These are phyloP conservation scores for Trissolcus brochymenae DNA, from an alignment of 2,888 invertebrate species.

Conservation along the genomic window DNA sequence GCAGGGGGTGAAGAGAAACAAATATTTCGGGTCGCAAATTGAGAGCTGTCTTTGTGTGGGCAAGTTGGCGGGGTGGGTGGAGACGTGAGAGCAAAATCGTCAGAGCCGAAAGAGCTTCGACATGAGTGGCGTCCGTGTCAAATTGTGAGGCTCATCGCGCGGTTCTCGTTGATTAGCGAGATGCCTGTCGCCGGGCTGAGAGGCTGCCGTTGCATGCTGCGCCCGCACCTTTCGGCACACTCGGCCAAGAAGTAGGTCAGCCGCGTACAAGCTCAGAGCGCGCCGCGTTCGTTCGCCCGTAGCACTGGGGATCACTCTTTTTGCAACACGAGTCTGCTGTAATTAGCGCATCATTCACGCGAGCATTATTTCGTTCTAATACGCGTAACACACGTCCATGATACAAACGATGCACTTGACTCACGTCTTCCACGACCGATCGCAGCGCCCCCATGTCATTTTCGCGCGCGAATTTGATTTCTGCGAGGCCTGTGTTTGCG, in stretches of 20 bases:
- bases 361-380: slow-evolving; percentile 65
- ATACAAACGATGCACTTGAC: slow-evolving; percentile 70
- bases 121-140: slow-evolving; percentile 16
- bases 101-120: not conserved
- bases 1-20: not conserved
- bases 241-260: slow-evolving; percentile 41
- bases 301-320: slow-evolving; percentile 12
- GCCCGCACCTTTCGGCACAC: slow-evolving; percentile 11
- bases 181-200: slow-evolving; percentile 31
- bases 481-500: not conserved
- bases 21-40: not conserved
- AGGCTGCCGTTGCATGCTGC: slow-evolving; percentile 40
- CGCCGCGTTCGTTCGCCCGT: slow-evolving; percentile 24
- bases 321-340: slow-evolving; percentile 15
- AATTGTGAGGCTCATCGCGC: slow-evolving; percentile 21
- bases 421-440: slow-evolving; percentile 66
- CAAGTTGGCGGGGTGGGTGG: slow-evolving; percentile 15
- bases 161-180: slow-evolving; percentile 18
- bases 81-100: not conserved
- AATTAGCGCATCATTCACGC: slow-evolving; percentile 56
- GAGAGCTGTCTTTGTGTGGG: not conserved
- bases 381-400: slow-evolving; percentile 63
- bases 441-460: slow-evolving; percentile 58
- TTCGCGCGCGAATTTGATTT: slow-evolving; percentile 24
- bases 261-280: slow-evolving; percentile 22